Base-by-base conservation (phyloP, 2,797 vertebrate species). In the Poecile montanus region DNA sequence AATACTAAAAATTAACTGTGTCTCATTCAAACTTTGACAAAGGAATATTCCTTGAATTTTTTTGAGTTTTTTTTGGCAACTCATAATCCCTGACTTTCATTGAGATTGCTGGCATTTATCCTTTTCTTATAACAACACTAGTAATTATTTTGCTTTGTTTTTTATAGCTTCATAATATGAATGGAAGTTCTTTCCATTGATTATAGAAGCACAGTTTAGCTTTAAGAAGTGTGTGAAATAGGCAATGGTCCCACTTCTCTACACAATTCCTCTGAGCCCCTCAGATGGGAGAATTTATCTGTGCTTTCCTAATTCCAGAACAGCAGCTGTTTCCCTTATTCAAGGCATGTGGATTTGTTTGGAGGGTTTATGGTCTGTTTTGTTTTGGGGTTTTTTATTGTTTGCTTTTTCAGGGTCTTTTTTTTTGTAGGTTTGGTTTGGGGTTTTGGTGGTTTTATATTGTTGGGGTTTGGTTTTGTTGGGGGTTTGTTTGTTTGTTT, bases 11-110 rank as follows among this genome's bases (percentile, higher is more conserved):
- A 75, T 34, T 67, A 68, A 79, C 38, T 50, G 29, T 63, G 44
- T 20, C 60, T 94, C 77, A 89, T 96, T 89, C 93, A 93, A 79
- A 34, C 26, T 70, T 53, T 72, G 81, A 93, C 47, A 71, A 88
- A 68, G 93, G 17, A 81, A 94, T 78, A 87, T 45, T 82, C 16
- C n/a, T 73, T 88, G 9, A 8, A 12, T 38, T 38, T 51, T 11
- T 38, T 38, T 47, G n/a, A n/a, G n/a, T n/a, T n/a, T n/a, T 1
- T 29, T 73, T 62, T 54, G 7, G 29, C 81, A 94, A 78, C 56
- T 95, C 38, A 67, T 91, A 94, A 94, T 87, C 67, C 25, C 26
- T 61, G 70, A 61, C 51, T 96, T 95, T 48, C 85, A 79, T 13
- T 93, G 73, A 58, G 26, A 90, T 84, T 84, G 27, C 56, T 95